These are phyloP conservation scores for Andrena bicolor DNA, from an alignment of 2,888 invertebrate species.

Conservation along the genomic window DNA sequence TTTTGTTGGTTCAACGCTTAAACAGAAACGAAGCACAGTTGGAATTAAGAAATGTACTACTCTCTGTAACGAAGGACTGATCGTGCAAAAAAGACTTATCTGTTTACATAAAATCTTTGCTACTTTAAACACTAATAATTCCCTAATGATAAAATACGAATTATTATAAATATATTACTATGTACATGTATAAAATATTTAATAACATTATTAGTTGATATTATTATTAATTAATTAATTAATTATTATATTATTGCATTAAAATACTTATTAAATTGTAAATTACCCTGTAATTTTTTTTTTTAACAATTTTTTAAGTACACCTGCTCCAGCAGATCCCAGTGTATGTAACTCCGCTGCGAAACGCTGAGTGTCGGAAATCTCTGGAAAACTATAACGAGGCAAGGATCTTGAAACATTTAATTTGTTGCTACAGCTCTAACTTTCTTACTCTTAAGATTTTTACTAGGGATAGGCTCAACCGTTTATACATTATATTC, in stretches of 20 bases:
- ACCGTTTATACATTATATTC: constrained; percentile 14
- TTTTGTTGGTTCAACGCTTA: constrained; percentile 22
- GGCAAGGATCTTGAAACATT: background rate
- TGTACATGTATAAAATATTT: constrained; percentile 82
- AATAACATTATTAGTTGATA: constrained; percentile 81
- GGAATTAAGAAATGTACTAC: constrained; percentile 44
- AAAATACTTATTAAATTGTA: constrained; percentile 73
- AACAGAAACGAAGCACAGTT: constrained; percentile 50
- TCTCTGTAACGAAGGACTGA: constrained; percentile 58
- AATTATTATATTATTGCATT: constrained; percentile 67
- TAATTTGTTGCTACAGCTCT: constrained; percentile 3
- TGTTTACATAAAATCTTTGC: constrained; percentile 81
- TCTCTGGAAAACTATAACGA: background rate
- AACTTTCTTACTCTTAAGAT: constrained; percentile 8
- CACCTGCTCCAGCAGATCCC: constrained; percentile 27
- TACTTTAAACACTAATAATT: constrained; percentile 75
- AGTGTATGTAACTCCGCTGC: background rate
- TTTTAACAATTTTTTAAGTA: constrained; percentile 44
- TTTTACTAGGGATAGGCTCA: background rate
- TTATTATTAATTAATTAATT: constrained; percentile 66
- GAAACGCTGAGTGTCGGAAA: background rate
- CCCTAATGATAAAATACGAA: constrained; percentile 75
- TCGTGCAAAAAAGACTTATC: constrained; percentile 69
- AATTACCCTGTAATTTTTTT: constrained; percentile 49
- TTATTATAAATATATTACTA: constrained; percentile 77